These are phyloP conservation scores for Drosophila conformis DNA, from an alignment of 2,888 invertebrate species.

Conservation along the genomic window DNA sequence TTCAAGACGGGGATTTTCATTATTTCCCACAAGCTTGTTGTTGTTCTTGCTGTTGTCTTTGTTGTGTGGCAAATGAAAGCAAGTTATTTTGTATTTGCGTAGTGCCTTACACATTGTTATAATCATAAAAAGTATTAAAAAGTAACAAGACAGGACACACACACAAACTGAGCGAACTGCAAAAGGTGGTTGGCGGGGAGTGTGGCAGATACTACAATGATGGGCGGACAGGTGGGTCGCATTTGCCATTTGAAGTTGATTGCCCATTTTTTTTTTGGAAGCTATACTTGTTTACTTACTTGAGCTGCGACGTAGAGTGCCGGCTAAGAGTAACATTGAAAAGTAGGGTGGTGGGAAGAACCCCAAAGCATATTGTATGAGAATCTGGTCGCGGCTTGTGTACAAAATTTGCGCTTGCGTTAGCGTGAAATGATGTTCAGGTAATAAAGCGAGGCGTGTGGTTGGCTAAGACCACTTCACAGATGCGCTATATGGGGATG, in stretches of 20 bases:
- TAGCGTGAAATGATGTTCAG: conserved; percentile 78
- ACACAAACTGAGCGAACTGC: conserved; percentile 11
- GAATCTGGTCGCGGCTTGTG: conserved; percentile 71
- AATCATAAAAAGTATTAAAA: conserved; percentile 80
- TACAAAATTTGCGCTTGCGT: conserved; percentile 74
- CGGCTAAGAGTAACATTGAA: conserved; percentile 9
- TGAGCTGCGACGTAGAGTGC: conserved; percentile 26
- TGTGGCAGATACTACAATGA: not conserved
- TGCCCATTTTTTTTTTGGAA: conserved; percentile 68
- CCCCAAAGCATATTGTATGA: conserved; percentile 18
- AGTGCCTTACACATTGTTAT: conserved; percentile 71
- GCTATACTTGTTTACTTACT: conserved; percentile 75
- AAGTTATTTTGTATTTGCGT: conserved; percentile 73
- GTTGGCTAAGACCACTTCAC: conserved; percentile 18
- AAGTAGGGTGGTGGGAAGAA: not conserved
- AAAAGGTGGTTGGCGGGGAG: not conserved
- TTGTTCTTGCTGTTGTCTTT: conserved; percentile 11
- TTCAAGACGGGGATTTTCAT: conserved; percentile 56
- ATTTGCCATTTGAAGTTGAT: conserved; percentile 72
- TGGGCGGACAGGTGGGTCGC: conserved; percentile 57
- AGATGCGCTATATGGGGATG: conserved; percentile 37
- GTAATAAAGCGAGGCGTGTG: conserved; percentile 62
- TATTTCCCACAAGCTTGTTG: conserved; percentile 44
- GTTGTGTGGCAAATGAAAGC: conserved; percentile 43
- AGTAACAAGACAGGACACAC: conserved; percentile 48